Evolutionary conservation across 2,888 invertebrate species (phyloP), one percentile per base, ranked within the genome.

Genomic region (Cephus sareptanus): DNA sequence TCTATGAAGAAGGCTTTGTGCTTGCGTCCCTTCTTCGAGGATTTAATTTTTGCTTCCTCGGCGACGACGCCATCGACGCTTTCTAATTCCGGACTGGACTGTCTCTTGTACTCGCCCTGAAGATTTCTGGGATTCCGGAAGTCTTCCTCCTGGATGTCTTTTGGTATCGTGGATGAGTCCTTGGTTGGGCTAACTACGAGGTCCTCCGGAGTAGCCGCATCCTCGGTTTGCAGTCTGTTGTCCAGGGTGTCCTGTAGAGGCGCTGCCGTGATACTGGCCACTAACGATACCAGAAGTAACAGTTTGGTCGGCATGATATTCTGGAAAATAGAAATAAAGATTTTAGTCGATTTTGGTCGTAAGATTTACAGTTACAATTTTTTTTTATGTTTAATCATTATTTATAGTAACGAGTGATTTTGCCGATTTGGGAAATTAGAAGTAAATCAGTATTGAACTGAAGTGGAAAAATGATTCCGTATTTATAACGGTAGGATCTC

Each of bases 1-100:
- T 89, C 82, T 11, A 87, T 76, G 68, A 86, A 84, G 75, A 87
- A 84, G 0, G 88, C 86, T 74, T 90, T 90, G 78, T 89, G 88
- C 79, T 86, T 87, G 6, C 89, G 85, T 75, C 35, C 79, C 75
- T 81, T 88, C 75, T 85, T 87, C 30, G 37, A n/a, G 13, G 71
- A 31, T 34, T 34, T 71, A 33, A 3, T 23, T 15, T 71, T 71
- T 31, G 56, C 56, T 56, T 56, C 56, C 9, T 56, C 23, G 6
- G 23, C 56, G 56, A 56, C 56, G 23, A 56, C 6, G 6, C 40
- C 40, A 1, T 4, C 40, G 15, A 23, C 9, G 23, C 56, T 9
- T 23, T 23, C 56, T 2, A 56, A 9, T 56, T 56, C 56, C 56
- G 56, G 23, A 56, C 23, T 23, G 56, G 56, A 56, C 56, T 56